These are phyloP conservation scores for Kradibia gibbosae DNA, from an alignment of 1,140 invertebrate genomes.

Conservation along the genomic window DNA sequence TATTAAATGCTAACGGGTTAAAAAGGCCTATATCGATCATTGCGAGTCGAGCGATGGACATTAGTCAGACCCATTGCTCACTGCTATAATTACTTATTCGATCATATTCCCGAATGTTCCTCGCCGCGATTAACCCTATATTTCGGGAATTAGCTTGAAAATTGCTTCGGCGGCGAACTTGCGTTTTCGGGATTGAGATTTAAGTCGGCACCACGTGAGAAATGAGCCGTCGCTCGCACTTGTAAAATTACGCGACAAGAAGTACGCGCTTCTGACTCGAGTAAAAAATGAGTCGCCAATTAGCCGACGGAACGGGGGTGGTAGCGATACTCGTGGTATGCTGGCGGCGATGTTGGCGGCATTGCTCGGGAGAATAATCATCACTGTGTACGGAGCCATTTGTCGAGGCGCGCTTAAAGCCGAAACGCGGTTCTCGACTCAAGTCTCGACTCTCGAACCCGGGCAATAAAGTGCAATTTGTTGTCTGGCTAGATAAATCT, in stretches of 20 bases:
- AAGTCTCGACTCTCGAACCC: background rate
- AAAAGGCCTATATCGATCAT: conserved; percentile 7
- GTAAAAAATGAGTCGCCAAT: background rate
- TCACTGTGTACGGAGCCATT: background rate
- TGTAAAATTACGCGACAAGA: conserved; percentile 12
- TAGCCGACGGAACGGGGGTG: background rate
- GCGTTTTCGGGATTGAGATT: conserved; percentile 3
- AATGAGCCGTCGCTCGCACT: background rate
- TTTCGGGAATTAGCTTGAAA: background rate
- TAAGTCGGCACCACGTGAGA: background rate
- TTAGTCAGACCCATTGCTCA: background rate
- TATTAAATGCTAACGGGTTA: background rate
- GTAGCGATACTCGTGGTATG: too few relatives aligned
- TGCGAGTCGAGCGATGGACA: background rate
- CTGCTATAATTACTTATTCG: conserved; percentile 7
- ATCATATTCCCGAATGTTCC: background rate
- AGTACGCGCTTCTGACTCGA: background rate
- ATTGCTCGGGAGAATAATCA: background rate
- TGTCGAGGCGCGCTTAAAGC: background rate
- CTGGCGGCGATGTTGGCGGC: background rate
- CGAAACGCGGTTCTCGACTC: background rate
- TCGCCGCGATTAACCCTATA: background rate
- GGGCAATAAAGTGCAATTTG: conserved; percentile 44
- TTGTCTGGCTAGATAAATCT: conserved; percentile 44
- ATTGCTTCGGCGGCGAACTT: background rate